Evolutionary conservation across 2,888 invertebrate species (phyloP).

Genomic region (Pseudococcus longispinus): DNA sequence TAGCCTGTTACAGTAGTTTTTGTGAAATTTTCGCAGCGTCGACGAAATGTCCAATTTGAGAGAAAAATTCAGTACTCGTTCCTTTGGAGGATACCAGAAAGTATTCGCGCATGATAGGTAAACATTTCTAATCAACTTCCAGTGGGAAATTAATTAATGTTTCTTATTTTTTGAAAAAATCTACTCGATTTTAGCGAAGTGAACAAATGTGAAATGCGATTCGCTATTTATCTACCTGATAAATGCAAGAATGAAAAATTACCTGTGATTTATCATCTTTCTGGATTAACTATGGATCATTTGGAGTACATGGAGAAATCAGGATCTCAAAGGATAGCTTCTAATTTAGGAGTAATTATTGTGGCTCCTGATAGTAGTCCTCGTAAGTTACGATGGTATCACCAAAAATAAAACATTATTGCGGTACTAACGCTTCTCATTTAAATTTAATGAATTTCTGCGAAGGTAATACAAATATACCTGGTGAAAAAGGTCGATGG

Average conservation of each 20-base stretch:
- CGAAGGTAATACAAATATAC: constrained; percentile 69
- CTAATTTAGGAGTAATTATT: constrained; percentile 83
- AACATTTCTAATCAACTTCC: background rate
- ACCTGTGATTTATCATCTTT: constrained; percentile 89
- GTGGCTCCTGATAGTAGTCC: constrained; percentile 97
- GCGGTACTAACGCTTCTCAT: background rate
- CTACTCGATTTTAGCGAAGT: constrained; percentile 66
- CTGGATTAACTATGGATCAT: constrained; percentile 92
- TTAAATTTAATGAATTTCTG: background rate
- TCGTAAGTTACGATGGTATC: constrained; percentile 62
- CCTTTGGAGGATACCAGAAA: constrained; percentile 85
- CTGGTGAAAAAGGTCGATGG: constrained; percentile 89
- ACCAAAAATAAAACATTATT: background rate
- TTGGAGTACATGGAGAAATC: constrained; percentile 95
- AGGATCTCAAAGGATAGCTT: constrained; percentile 91
- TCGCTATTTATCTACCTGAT: constrained; percentile 90
- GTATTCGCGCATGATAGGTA: constrained; percentile 82
- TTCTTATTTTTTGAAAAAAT: background rate
- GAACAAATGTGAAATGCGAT: constrained; percentile 89
- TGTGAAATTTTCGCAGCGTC: background rate
- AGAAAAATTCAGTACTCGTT: constrained; percentile 69
- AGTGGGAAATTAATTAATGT: too few relatives aligned
- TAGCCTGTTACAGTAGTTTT: background rate
- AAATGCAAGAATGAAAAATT: constrained; percentile 70
- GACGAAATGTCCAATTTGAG: constrained; percentile 8